These are phyloP conservation scores for Stigmatopora argus DNA, from an alignment of 2,113 vertebrate species.

Conservation along the genomic window DNA sequence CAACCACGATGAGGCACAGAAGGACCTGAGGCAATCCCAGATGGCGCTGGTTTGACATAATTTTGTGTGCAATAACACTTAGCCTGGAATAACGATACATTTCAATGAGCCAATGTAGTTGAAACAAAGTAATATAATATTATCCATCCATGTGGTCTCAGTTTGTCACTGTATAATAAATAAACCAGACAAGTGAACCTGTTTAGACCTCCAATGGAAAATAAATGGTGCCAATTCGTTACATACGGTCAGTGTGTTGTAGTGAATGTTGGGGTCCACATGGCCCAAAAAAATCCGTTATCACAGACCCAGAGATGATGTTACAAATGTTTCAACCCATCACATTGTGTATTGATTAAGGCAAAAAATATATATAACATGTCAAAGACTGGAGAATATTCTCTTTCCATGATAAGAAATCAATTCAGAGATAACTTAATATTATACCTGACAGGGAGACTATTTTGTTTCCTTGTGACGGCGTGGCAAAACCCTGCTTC, in stretches of 20 bases:
- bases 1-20: conserved; percentile 77
- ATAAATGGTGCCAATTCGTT: too few relatives aligned
- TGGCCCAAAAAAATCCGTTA: too few relatives aligned
- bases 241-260: too few relatives aligned
- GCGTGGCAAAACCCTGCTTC: neutral
- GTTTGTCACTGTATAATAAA: neutral
- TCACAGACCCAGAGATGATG: too few relatives aligned
- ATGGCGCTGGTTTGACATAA: conserved; percentile 58
- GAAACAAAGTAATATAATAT: neutral
- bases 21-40: conserved; percentile 71
- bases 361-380: neutral
- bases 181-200: neutral
- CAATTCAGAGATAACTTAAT: neutral
- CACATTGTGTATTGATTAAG: neutral
- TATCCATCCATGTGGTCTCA: neutral
- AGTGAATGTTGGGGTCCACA: too few relatives aligned
- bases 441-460: neutral
- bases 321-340: too few relatives aligned
- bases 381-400: neutral
- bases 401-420: neutral
- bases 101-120: neutral
- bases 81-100: conserved; percentile 5
- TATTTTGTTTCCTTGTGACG: neutral
- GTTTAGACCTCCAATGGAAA: neutral
- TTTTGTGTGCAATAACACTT: conserved; percentile 38